A percentile compares a stretch with the other conserved stretches of the same genome.
Evolutionary conservation across 2,113 vertebrate genomes (phyloP).

Genomic region (Festucalex cinctus): DNA sequence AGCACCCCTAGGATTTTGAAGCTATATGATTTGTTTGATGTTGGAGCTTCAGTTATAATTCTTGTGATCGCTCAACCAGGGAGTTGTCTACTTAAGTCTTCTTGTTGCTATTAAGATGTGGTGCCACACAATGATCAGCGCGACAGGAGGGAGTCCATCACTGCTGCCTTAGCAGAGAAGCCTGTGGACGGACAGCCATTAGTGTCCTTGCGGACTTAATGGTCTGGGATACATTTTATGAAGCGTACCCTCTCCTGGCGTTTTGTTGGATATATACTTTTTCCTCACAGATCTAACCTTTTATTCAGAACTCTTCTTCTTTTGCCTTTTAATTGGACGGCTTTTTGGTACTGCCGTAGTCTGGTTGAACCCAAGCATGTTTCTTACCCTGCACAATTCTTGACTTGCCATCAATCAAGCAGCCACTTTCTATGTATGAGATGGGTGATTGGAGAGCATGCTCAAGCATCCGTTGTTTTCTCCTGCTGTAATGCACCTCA

Average conservation of each 20-base stretch:
- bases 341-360: not conserved
- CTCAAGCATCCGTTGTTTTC: constrained; percentile 33
- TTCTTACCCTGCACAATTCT: not conserved
- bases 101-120: constrained; percentile 19
- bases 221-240: constrained; percentile 53
- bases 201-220: constrained; percentile 43
- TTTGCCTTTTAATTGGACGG: no score
- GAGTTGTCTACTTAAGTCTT: constrained; percentile 1
- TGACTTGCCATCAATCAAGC: constrained; percentile 40
- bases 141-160: constrained; percentile 27
- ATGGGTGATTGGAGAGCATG: constrained; percentile 43
- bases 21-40: constrained; percentile 16
- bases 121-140: constrained; percentile 19
- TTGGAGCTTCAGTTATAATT: constrained; percentile 6
- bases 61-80: not conserved
- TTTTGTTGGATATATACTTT: constrained; percentile 22
- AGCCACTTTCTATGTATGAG: constrained; percentile 39
- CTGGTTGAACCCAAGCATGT: not conserved
- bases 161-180: constrained; percentile 29
- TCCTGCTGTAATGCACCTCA: constrained; percentile 30
- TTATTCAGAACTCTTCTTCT: not conserved
- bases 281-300: not conserved
- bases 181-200: constrained; percentile 43
- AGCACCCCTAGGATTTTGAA: not conserved
- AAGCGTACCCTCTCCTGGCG: constrained; percentile 28